A percentile compares a stretch with the other conserved stretches of the same genome.
These are phyloP conservation scores for Pocillopora damicornis DNA, from an alignment of 64 coral and sea anemone species.

Conservation along the genomic window DNA sequence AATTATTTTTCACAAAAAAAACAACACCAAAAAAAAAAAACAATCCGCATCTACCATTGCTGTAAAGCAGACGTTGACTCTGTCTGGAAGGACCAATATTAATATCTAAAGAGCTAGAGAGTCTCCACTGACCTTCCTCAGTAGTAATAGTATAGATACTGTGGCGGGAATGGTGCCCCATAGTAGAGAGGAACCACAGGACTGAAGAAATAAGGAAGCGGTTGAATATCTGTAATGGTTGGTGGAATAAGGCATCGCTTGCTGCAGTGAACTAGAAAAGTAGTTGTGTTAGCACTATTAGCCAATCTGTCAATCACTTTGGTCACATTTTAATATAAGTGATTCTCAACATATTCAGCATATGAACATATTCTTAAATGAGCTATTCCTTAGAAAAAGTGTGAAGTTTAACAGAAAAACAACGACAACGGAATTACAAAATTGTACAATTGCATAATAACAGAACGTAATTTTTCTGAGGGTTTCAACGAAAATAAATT, in stretches of 20 bases:
- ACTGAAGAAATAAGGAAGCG: slow-evolving; percentile 3
- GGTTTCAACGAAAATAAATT: background rate
- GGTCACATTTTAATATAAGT: too few relatives aligned
- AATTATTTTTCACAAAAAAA: too few relatives aligned
- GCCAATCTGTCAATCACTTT: too few relatives aligned
- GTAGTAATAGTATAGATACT: slow-evolving; percentile 12
- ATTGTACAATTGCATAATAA: too few relatives aligned
- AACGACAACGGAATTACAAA: too few relatives aligned
- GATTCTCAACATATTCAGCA: too few relatives aligned
- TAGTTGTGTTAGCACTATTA: background rate
- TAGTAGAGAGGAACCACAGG: slow-evolving; percentile 9
- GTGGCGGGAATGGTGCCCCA: background rate
- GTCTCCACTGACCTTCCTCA: background rate
- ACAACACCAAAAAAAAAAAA: too few relatives aligned
- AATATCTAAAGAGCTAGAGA: background rate
- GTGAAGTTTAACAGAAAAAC: background rate
- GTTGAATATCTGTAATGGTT: background rate
- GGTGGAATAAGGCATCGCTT: slow-evolving; percentile 23
- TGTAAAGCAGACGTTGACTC: too few relatives aligned
- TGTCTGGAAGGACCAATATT: too few relatives aligned
- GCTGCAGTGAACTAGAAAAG: background rate
- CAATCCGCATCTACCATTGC: too few relatives aligned
- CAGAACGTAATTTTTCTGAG: too few relatives aligned
- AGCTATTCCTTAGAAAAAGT: background rate
- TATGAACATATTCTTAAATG: too few relatives aligned